Conservation (phyloP, 2,797 vertebrate species). For the Mycteria americana region DNA sequence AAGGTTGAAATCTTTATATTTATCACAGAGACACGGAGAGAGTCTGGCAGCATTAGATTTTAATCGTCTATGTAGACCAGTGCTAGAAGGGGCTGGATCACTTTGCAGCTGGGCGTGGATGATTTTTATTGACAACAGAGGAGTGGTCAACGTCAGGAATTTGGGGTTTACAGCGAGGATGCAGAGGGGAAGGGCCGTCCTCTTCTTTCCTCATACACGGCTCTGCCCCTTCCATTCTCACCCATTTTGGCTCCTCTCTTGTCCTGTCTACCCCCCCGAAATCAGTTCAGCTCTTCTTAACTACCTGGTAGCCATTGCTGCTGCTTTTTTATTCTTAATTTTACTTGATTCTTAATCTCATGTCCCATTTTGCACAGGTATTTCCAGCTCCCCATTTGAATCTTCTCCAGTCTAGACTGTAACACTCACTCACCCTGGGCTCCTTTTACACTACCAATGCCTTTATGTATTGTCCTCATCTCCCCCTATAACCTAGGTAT, state of each 20-base stretch:
- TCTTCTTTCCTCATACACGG: neutral
- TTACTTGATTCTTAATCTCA: neutral
- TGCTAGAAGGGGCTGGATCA: neutral
- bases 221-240: neutral
- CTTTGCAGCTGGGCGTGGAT: neutral
- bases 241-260: neutral
- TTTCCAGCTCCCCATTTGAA: neutral
- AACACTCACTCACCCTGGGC: neutral
- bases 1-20: slow-evolving; percentile 44
- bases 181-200: neutral
- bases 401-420: neutral
- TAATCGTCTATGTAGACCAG: no score
- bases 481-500: neutral
- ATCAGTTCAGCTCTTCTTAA: neutral
- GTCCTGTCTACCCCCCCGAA: neutral
- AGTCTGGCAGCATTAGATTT: neutral
- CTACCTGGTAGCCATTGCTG: neutral
- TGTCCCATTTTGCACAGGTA: neutral
- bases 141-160: neutral
- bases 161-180: neutral
- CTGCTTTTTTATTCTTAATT: neutral
- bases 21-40: neutral
- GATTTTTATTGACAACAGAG: neutral
- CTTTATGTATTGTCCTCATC: neutral
- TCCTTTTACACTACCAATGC: neutral